phyloP scores from a whole-genome alignment of 2,888 invertebrate genomes.

The Eupithecia insigniata region DNA sequence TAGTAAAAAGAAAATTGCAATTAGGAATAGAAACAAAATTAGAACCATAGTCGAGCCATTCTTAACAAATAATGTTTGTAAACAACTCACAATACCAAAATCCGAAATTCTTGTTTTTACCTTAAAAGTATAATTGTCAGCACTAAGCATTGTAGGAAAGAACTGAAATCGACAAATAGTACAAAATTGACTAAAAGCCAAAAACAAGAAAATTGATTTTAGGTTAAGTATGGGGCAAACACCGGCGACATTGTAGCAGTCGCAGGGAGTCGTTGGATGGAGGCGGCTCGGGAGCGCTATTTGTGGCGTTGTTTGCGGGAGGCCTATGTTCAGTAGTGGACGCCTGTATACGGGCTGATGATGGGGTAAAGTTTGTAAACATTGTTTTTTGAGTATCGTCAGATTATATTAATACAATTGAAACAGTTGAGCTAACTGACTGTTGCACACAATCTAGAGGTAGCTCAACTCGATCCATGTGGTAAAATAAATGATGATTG shows the following conservation, averaged over 20 bases:
- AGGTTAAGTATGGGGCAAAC: neutral
- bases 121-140: neutral
- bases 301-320: too few species aligned
- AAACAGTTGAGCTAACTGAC: neutral
- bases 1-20: neutral
- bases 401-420: too few species aligned
- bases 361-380: too few species aligned
- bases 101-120: neutral
- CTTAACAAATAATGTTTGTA: neutral
- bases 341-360: too few species aligned
- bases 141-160: neutral
- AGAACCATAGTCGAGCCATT: neutral
- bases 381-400: too few species aligned
- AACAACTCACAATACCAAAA: neutral
- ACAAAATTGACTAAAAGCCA: neutral
- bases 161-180: neutral
- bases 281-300: too few species aligned
- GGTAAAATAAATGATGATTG: conserved; percentile 8
- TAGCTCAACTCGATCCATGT: neutral
- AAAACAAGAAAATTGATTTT: neutral
- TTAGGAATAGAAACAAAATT: neutral
- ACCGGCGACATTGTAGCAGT: too few species aligned
- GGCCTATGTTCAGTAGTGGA: too few species aligned
- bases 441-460: neutral
- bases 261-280: too few species aligned